Evolutionary conservation across 2,888 invertebrate genomes (phyloP), one percentile per base, ranked within the genome.

Genomic region (Bhutanitis thaidina): DNA sequence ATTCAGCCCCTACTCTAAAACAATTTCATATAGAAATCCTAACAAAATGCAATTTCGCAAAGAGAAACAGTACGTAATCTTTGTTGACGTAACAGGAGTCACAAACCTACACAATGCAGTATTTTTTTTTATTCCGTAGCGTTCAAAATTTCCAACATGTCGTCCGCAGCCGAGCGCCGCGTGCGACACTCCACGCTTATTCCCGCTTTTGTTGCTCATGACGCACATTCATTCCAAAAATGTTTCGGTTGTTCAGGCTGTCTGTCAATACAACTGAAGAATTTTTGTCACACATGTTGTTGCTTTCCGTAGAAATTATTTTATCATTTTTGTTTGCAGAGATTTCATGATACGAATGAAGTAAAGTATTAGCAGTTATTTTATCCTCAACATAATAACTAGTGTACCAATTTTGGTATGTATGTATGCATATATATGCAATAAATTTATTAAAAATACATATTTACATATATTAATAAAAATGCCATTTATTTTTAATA

Each of bases 171-270:
- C 7, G 34, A 34, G 29, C 3, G 29, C 27, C 58, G 60, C 61
- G 57, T 57, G 62, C 55, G 64, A 62, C 65, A 65, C 64, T 57
- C 63, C 60, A 65, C 69, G 75, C 77, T 74, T 75, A 70, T 76
- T 71, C 67, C 59, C 64, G 56, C 56, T 60, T 57, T 53, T 62
- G 47, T 67, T 77, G 73, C 54, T 61, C 65, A 64, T 77, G 74
- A 77, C 80, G 67, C 60, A 60, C 50, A 57, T 65, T 73, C 74
- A 73, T 77, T 76, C 67, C 67, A 65, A 60, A 69, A 77, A 81
- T 76, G 69, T 74, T 77, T 74, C 70, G 70, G 66, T 70, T 71
- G 70, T 72, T 64, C 55, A 57, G 60, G 54, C 60, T 56, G 53
- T 55, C 53, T 56, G 60, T 53, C 64, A 60, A 54, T 61, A 59